Evolutionary conservation across 2,888 invertebrate species (phyloP).

Genomic region (Diarsia mendica): DNA sequence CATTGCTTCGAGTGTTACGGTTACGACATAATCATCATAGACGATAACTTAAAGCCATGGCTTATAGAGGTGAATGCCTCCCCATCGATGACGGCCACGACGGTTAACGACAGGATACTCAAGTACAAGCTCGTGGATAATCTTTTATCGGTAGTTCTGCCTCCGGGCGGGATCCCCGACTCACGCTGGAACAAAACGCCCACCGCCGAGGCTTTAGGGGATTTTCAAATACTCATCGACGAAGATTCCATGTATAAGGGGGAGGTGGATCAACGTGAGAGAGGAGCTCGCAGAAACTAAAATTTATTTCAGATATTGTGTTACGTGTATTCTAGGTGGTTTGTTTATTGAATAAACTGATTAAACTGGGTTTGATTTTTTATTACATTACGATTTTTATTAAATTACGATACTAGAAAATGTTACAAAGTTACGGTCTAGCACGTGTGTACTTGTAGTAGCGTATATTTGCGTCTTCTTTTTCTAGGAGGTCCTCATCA

Average conservation of each 20-base stretch:
- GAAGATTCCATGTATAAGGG: constrained; percentile 93
- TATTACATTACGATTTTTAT: constrained; percentile 22
- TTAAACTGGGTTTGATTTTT: constrained; percentile 12
- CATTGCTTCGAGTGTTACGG: constrained; percentile 98
- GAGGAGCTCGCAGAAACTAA: constrained; percentile 38
- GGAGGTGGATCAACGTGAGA: constrained; percentile 75
- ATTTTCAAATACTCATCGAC: constrained; percentile 93
- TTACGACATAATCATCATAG: constrained; percentile 98
- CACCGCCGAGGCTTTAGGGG: constrained; percentile 92
- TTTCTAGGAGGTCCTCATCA: constrained; percentile 95
- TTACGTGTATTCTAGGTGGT: not conserved
- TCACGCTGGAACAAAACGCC: constrained; percentile 96
- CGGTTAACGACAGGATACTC: constrained; percentile 97
- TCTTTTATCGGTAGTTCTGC: constrained; percentile 96
- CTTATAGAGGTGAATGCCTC: constrained; percentile 98
- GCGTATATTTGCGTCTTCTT: constrained; percentile 89
- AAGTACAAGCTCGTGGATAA: constrained; percentile 98
- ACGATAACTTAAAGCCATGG: constrained; percentile 97
- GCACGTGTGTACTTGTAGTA: constrained; percentile 75
- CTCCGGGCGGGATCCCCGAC: constrained; percentile 96
- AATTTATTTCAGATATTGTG: constrained; percentile 9
- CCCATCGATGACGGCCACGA: constrained; percentile 97
- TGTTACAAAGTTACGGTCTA: constrained; percentile 46
- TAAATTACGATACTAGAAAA: not conserved
- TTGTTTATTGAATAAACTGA: constrained; percentile 32